Evolutionary conservation across 2,113 vertebrate species (phyloP).

Genomic region (Lepus americanus): DNA sequence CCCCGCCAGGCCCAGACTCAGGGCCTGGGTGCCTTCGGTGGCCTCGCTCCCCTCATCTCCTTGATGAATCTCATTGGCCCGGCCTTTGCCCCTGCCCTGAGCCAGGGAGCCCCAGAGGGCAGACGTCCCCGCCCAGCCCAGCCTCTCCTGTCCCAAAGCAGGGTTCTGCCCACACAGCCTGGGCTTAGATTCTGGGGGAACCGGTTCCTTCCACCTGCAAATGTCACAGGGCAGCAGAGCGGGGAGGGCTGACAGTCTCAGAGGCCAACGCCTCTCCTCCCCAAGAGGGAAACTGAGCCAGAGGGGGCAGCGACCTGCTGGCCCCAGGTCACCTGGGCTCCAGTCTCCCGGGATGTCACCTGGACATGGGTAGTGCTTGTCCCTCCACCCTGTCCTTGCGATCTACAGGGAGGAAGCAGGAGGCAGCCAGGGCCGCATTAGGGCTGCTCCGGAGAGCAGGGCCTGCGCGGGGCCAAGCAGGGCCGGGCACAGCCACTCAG

Average conservation of each 20-base stretch:
- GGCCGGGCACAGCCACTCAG: not conserved
- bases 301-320: not conserved
- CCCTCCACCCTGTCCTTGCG: not conserved
- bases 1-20: not conserved
- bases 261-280: not conserved
- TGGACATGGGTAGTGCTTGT: not conserved
- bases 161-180: not conserved
- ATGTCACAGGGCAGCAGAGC: not conserved
- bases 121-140: not conserved
- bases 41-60: not conserved
- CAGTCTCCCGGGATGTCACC: not conserved
- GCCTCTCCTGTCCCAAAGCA: not conserved
- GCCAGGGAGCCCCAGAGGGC: constrained; percentile 38
- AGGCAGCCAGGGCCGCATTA: too few relatives aligned
- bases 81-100: not conserved
- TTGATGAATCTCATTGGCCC: not conserved
- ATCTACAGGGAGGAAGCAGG: not conserved
- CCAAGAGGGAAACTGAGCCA: not conserved
- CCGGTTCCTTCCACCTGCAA: constrained; percentile 53
- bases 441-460: not conserved
- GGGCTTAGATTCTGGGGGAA: constrained; percentile 1
- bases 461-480: accelerated
- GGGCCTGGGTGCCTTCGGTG: not conserved
- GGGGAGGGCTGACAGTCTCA: not conserved
- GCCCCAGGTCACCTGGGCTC: not conserved